Conservation (phyloP, 23 tunicate species). For the Ciona savignyi region DNA sequence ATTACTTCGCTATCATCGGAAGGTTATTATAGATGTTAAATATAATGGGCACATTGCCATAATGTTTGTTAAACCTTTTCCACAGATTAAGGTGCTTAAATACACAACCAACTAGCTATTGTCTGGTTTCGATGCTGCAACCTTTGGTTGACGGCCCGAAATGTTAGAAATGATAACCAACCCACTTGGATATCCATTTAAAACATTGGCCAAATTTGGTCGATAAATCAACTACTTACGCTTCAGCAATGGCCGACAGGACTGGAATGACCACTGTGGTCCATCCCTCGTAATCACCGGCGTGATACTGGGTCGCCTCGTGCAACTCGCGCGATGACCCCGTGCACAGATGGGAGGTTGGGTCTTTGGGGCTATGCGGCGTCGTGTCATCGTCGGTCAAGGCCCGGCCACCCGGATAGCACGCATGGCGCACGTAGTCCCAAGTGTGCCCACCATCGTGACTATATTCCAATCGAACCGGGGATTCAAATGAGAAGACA, state of each 20-base stretch:
- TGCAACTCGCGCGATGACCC: slow-evolving; percentile 42
- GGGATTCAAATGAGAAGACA: slow-evolving; percentile 34
- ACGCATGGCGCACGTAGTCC: slow-evolving; percentile 56
- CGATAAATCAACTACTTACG: slow-evolving; percentile 49
- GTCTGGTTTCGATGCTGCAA: no score
- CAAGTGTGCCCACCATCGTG: slow-evolving; percentile 72
- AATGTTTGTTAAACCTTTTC: no score
- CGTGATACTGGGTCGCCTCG: slow-evolving; percentile 48
- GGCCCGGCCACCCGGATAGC: slow-evolving; percentile 45
- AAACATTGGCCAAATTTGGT: no score
- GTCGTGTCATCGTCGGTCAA: slow-evolving; percentile 14
- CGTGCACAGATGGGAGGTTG: slow-evolving; percentile 60
- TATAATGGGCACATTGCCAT: no score
- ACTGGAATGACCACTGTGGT: slow-evolving; percentile 44
- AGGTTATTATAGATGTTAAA: no score
- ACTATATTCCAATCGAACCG: slow-evolving; percentile 63
- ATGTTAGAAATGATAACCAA: no score
- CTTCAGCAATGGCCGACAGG: slow-evolving; percentile 34
- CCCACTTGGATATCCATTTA: no score
- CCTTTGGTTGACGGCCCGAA: no score
- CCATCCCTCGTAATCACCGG: slow-evolving; percentile 71
- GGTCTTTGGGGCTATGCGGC: slow-evolving; percentile 9
- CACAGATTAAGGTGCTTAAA: no score
- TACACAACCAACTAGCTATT: no score
- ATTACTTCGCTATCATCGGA: no score